These are phyloP conservation scores for Pyralis farinalis DNA, from an alignment of 2,888 invertebrate species.

Conservation along the genomic window DNA sequence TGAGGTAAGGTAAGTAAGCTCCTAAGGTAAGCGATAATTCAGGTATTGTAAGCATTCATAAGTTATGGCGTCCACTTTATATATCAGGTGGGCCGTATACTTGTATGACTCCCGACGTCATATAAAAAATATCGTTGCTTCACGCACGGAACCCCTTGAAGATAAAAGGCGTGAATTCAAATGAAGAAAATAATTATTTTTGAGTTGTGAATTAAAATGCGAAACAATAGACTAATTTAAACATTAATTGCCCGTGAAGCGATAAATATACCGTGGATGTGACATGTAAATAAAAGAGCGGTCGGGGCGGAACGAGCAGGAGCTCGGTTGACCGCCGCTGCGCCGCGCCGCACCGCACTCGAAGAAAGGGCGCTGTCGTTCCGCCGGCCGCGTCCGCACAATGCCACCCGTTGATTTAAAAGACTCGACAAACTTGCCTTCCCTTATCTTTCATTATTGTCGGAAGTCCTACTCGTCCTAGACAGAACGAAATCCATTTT, in stretches of 20 bases:
- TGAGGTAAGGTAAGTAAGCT: too few species aligned
- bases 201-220: constrained; percentile 11
- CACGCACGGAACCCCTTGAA: neutral
- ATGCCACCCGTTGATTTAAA: constrained; percentile 53
- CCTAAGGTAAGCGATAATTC: too few species aligned
- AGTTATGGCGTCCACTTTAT: too few species aligned
- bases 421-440: constrained; percentile 56
- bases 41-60: too few species aligned
- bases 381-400: constrained; percentile 57
- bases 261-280: constrained; percentile 65
- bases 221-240: constrained; percentile 57
- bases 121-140: too few species aligned
- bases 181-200: constrained; percentile 7
- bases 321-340: constrained; percentile 13
- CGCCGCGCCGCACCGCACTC: constrained; percentile 26
- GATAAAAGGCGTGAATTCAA: constrained; percentile 6
- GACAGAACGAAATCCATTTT: constrained; percentile 30
- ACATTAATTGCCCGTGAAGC: constrained; percentile 70
- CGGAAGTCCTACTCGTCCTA: constrained; percentile 47
- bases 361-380: constrained; percentile 60
- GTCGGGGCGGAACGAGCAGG: constrained; percentile 53
- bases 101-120: too few species aligned
- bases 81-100: too few species aligned
- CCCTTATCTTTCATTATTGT: constrained; percentile 61
- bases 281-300: constrained; percentile 63